Evolutionary conservation across 2,113 vertebrate species (phyloP).

Genomic region (Ptilorrhoa leucosticta): DNA sequence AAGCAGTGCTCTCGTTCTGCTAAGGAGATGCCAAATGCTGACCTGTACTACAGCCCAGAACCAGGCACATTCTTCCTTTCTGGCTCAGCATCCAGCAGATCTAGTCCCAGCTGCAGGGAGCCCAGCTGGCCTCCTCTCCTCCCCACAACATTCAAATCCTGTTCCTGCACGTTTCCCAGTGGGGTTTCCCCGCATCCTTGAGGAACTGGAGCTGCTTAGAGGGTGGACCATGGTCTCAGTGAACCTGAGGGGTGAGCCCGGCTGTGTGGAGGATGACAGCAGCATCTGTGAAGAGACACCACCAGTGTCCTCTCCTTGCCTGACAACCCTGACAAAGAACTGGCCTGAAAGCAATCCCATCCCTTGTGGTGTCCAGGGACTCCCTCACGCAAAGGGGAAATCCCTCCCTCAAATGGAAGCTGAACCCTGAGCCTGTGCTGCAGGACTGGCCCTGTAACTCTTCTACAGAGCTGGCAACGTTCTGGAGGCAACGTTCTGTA

Average conservation of each 20-base stretch:
- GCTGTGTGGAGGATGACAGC: not conserved
- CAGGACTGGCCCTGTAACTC: not conserved
- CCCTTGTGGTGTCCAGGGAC: no score
- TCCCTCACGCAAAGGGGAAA: not conserved
- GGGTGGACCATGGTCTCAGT: not conserved
- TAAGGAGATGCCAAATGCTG: not conserved
- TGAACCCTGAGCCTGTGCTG: not conserved
- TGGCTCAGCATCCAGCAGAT: not conserved
- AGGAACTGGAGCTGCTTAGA: not conserved
- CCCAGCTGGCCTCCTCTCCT: not conserved
- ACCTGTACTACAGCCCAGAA: not conserved
- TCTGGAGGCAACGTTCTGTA: not conserved
- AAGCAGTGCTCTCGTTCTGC: not conserved
- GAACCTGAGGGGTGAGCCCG: not conserved
- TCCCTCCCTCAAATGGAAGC: not conserved
- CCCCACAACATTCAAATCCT: not conserved
- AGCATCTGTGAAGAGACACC: not conserved
- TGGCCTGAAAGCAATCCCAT: not conserved
- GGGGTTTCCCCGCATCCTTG: not conserved
- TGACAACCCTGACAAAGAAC: not conserved
- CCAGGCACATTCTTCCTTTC: not conserved
- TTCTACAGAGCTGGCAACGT: not conserved
- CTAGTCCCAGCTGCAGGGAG: not conserved
- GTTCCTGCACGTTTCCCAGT: not conserved
- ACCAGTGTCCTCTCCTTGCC: not conserved